A percentile compares a stretch with the other conserved stretches of the same genome.
These are phyloP conservation scores for Neodiprion pinetum DNA, from an alignment of 1,140 invertebrate genomes.

Conservation along the genomic window DNA sequence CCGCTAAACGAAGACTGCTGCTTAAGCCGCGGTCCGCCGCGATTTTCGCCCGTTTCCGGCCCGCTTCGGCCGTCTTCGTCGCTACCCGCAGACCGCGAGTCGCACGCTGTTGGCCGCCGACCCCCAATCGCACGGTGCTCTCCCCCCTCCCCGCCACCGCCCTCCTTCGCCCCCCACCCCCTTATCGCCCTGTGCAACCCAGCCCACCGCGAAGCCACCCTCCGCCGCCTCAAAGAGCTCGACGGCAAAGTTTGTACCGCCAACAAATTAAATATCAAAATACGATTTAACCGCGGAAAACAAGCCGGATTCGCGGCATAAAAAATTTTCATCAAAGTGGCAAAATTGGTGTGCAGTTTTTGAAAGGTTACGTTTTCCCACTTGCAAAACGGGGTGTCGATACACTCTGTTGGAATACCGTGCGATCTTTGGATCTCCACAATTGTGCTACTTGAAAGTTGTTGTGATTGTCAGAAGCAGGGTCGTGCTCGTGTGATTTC, in stretches of 20 bases:
- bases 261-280: conserved; percentile 6
- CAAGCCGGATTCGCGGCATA: not conserved
- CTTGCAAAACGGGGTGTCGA: too few species aligned
- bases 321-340: too few species aligned
- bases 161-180: too few species aligned
- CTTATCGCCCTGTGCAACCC: not conserved
- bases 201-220: not conserved
- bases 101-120: not conserved
- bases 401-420: too few species aligned
- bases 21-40: not conserved
- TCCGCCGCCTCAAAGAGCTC: conserved; percentile 3
- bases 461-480: too few species aligned
- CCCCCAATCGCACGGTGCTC: not conserved
- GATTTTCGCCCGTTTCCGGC: not conserved
- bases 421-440: too few species aligned
- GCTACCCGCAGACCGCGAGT: not conserved
- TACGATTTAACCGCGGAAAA: not conserved
- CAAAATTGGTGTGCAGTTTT: too few species aligned
- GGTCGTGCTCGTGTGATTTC: too few species aligned
- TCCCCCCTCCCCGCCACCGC: too few species aligned
- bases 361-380: too few species aligned
- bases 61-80: not conserved
- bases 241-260: not conserved
- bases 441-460: too few species aligned
- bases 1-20: conserved; percentile 4